Percentiles rank a stretch among this genome's conserved stretches.
Evolutionary conservation across 2,888 invertebrate genomes (phyloP).

Genomic region (Acleris emargana): DNA sequence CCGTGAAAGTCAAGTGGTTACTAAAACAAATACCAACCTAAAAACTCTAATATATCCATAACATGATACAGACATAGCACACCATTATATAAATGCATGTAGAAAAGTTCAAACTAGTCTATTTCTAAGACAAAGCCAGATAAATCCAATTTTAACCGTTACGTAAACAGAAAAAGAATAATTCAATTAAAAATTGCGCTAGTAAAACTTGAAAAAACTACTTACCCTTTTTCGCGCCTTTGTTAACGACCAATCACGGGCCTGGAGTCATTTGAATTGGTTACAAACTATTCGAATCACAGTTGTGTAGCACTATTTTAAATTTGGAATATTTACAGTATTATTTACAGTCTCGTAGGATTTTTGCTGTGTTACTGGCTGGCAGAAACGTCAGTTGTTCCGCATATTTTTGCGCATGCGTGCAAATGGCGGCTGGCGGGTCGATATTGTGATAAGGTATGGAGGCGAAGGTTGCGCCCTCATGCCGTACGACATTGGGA

Average conservation of each 20-base stretch:
- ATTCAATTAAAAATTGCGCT: constrained; percentile 51
- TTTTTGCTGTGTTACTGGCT: constrained; percentile 60
- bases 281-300: constrained; percentile 34
- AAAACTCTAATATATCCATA: constrained; percentile 37
- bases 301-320: constrained; percentile 37
- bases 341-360: constrained; percentile 65
- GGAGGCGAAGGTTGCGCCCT: constrained; percentile 65
- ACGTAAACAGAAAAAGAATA: constrained; percentile 41
- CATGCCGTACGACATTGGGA: constrained; percentile 69
- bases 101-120: constrained; percentile 4
- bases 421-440: constrained; percentile 58
- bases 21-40: constrained; percentile 39
- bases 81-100: constrained; percentile 34
- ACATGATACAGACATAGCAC: constrained; percentile 35
- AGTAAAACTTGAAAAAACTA: constrained; percentile 39
- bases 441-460: constrained; percentile 70
- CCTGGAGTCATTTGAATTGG: constrained; percentile 15
- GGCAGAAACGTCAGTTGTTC: constrained; percentile 70
- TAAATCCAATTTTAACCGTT: constrained; percentile 51
- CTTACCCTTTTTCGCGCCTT: constrained; percentile 39
- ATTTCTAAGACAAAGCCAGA: constrained; percentile 24
- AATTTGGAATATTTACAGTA: constrained; percentile 57
- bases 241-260: constrained; percentile 26
- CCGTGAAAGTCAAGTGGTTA: constrained; percentile 33
- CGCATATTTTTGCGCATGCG: constrained; percentile 74